Base-by-base conservation (phyloP, 2,888 invertebrate genomes). In the Cyaniris semiargus region DNA sequence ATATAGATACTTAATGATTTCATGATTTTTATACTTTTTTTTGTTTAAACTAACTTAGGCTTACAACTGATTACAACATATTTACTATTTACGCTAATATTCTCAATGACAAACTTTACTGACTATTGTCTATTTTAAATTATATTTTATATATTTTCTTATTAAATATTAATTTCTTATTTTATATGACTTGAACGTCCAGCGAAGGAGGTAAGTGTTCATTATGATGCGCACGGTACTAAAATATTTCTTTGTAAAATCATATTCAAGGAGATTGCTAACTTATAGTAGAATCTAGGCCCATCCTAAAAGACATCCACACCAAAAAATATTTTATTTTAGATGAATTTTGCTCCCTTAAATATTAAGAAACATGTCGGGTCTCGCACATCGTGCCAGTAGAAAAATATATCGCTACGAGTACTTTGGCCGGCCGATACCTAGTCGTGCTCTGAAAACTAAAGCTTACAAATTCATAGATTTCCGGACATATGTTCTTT, bases 271-370 rank as follows among this genome's bases (percentile, higher is more conserved):
- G 74, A 74, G 74, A 27, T 74, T 53, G 74, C 74, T 53, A 72
- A 72, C 74, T 27, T 74, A 74, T 23, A 21, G 74, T 74, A 27
- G 15, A 48, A 74, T 48, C 18, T 74, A 74, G 48, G 72, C 72
- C 74, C 74, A 48, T 7, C 48, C 48, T 60, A 13, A 58, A 70
- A 56, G 18, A 38, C 5, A 78, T 78, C 77, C 79, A 80, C 77
- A 78, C 79, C 81, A 80, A 81, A 79, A 80, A 77, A 78, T 78
- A 76, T 75, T 72, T 58, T 31, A 77, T 77, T 77, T 76, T 75
- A 66, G 58, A 77, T 78, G 77, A 82, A 81, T 85, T 83, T 87
- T 86, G 85, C 83, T 86, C 85, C 86, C 86, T 85, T 53, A 48
- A 53, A 86, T 82, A 80, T 82, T 82, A 44, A 48, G 53, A 53